These are phyloP conservation scores for Parauchenoglanis ngamensis DNA, from an alignment of 2,797 vertebrate genomes.

Conservation along the genomic window DNA sequence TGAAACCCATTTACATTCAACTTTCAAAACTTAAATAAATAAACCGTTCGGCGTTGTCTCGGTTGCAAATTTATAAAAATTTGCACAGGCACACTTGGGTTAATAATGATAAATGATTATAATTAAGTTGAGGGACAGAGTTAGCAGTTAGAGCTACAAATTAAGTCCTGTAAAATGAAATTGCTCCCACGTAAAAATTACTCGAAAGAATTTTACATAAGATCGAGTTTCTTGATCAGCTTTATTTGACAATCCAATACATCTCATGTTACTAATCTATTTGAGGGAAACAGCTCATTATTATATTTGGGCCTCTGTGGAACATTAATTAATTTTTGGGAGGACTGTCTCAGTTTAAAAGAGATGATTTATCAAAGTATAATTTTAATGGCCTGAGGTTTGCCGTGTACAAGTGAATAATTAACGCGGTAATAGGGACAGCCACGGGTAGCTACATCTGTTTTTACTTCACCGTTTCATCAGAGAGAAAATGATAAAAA, in stretches of 20 bases:
- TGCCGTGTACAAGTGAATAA: constrained; percentile 68
- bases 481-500: not conserved
- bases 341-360: constrained; percentile 17
- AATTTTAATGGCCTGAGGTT: constrained; percentile 65
- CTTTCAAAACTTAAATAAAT: too few species aligned
- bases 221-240: not conserved
- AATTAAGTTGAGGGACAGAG: not conserved
- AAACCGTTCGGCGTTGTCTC: too few species aligned
- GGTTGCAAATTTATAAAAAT: not conserved
- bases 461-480: constrained; percentile 57
- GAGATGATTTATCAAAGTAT: constrained; percentile 9
- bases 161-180: not conserved
- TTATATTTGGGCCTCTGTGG: constrained; percentile 15
- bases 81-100: not conserved
- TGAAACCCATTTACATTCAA: not conserved
- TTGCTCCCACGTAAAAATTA: not conserved
- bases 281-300: constrained; percentile 10
- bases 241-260: constrained; percentile 20
- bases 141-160: constrained; percentile 1
- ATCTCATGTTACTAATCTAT: not conserved
- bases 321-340: constrained; percentile 20
- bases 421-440: constrained; percentile 73
- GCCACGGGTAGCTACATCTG: constrained; percentile 66
- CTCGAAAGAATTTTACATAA: not conserved
- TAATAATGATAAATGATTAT: not conserved